A percentile compares a stretch with the other conserved stretches of the same genome.
These are phyloP conservation scores for Nyctalus aviator DNA, from an alignment of 2,797 vertebrate genomes.

Conservation along the genomic window DNA sequence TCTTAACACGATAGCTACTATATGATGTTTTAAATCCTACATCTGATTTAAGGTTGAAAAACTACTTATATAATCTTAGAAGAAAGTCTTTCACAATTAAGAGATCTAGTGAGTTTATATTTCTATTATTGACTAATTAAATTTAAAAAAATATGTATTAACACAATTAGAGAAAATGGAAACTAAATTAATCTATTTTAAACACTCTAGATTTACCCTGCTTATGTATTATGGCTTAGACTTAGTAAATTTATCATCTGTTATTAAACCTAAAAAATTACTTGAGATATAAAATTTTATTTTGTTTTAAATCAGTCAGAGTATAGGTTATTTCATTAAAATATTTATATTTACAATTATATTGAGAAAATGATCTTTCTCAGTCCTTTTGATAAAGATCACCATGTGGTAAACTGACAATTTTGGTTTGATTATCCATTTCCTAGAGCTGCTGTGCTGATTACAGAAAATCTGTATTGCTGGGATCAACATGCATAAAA, in stretches of 20 bases:
- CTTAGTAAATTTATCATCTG: not conserved
- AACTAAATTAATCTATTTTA: constrained; percentile 8
- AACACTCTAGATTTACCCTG: not conserved
- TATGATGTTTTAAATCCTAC: not conserved
- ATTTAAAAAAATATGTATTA: not conserved
- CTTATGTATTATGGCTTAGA: not conserved
- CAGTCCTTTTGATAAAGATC: not conserved
- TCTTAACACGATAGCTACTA: not conserved
- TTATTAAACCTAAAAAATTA: not conserved
- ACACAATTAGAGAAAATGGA: not conserved
- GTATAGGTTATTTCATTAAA: not conserved
- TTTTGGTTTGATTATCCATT: constrained; percentile 20
- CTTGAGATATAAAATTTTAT: not conserved
- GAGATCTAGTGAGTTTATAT: not conserved
- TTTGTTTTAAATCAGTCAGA: constrained; percentile 32
- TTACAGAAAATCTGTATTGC: constrained; percentile 32
- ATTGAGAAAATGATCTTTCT: constrained; percentile 5
- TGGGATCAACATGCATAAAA: constrained; percentile 53
- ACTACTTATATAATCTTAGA: not conserved
- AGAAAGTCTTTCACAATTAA: not conserved
- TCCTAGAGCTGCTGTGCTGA: not conserved
- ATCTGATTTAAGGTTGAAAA: not conserved
- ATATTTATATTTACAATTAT: not conserved
- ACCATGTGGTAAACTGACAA: not conserved
- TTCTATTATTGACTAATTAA: not conserved